Evolutionary conservation across 2,797 vertebrate species (phyloP).

Genomic region (Taeniopygia guttata): DNA sequence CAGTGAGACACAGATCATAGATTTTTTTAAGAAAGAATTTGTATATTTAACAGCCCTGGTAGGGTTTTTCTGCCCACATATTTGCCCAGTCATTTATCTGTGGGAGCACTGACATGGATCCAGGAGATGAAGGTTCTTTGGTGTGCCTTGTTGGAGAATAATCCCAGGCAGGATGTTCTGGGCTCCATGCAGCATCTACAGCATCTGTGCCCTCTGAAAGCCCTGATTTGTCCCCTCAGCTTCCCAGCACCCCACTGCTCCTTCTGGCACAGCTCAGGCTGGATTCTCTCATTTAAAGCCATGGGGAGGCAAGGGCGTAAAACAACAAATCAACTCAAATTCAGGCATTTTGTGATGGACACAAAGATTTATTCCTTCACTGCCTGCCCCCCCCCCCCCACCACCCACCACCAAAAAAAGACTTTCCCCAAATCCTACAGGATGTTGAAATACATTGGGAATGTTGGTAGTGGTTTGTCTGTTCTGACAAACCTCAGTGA

Average conservation of each 20-base stretch:
- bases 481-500: not conserved
- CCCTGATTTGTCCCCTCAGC: not conserved
- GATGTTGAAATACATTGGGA: not conserved
- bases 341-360: not conserved
- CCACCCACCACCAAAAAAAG: too few relatives aligned
- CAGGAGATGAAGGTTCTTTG: not conserved
- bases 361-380: not conserved
- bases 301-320: not conserved
- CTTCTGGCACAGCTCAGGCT: not conserved
- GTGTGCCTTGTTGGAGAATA: fast-evolving
- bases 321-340: not conserved
- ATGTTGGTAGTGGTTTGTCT: not conserved
- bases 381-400: not conserved
- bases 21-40: not conserved
- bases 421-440: not conserved
- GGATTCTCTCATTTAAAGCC: not conserved
- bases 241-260: not conserved
- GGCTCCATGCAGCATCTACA: not conserved
- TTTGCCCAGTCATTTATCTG: not conserved
- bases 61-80: not conserved
- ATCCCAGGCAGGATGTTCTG: not conserved
- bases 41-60: not conserved
- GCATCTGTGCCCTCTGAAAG: not conserved
- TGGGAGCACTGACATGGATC: not conserved
- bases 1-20: not conserved